Conservation (phyloP, 2,797 vertebrate species). For the Jordanella pulchra region DNA sequence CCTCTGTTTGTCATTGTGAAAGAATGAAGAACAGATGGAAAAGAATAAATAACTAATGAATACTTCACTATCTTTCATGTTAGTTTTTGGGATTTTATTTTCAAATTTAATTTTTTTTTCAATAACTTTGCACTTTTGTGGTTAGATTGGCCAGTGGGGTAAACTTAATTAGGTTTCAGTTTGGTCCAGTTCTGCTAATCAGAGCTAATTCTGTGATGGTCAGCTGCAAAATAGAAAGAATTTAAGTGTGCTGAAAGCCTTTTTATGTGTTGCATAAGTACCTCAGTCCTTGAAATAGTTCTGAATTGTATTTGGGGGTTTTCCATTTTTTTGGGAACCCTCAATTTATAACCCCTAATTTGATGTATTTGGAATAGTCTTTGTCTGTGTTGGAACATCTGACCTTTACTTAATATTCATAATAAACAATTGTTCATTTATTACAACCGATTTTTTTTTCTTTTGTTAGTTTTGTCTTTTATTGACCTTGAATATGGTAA, state of each 20-base stretch:
- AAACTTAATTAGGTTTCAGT: background rate
- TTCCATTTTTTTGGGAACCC: background rate
- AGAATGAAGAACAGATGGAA: background rate
- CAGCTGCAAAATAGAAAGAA: background rate
- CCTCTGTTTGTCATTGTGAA: background rate
- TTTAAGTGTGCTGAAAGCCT: background rate
- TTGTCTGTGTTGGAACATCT: background rate
- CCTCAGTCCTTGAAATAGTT: background rate
- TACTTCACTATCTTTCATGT: background rate
- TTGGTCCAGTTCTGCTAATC: background rate
- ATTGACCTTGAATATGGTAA: too few relatives aligned
- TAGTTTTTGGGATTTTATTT: background rate
- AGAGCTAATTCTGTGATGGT: background rate
- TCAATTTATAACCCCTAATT: background rate
- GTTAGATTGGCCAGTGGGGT: background rate
- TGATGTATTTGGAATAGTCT: background rate
- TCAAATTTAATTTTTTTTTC: background rate
- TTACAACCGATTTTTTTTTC: too few relatives aligned
- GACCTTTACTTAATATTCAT: too few relatives aligned
- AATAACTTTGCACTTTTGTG: background rate
- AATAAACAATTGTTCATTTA: too few relatives aligned
- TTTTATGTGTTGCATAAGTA: too few relatives aligned
- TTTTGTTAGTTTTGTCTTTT: too few relatives aligned
- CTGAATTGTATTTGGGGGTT: background rate
- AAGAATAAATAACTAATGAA: background rate